These are phyloP conservation scores for Hymenochirus boettgeri DNA, from an alignment of 2,113 vertebrate genomes.

Conservation along the genomic window DNA sequence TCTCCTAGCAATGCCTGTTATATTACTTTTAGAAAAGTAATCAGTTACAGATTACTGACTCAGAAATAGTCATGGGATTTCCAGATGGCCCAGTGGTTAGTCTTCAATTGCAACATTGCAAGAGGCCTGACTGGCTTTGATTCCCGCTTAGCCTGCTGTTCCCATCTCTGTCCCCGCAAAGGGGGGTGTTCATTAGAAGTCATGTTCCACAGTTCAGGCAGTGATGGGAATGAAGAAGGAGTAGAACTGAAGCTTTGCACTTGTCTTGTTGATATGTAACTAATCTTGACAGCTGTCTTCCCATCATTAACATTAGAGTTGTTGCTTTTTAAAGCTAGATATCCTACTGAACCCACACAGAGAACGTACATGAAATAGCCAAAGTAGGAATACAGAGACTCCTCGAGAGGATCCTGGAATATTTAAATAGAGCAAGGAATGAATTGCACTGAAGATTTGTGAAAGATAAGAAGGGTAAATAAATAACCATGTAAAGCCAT, in stretches of 20 bases:
- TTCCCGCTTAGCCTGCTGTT: slow-evolving; percentile 42
- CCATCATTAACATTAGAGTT: not conserved
- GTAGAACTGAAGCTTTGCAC: slow-evolving; percentile 25
- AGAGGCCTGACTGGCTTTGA: slow-evolving; percentile 41
- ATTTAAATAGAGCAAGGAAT: not conserved
- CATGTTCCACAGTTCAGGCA: slow-evolving; percentile 35
- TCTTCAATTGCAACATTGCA: slow-evolving; percentile 40
- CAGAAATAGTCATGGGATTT: slow-evolving; percentile 41
- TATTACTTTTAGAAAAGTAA: slow-evolving; percentile 42
- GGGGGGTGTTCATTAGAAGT: slow-evolving; percentile 33
- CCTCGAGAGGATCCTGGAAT: not conserved
- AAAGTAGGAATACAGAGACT: not conserved
- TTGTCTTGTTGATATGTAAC: slow-evolving; percentile 29
- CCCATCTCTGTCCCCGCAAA: slow-evolving; percentile 22
- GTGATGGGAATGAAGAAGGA: slow-evolving; percentile 32
- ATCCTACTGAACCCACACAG: not conserved
- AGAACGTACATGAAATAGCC: not conserved
- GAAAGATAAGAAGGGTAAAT: not conserved
- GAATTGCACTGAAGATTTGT: not conserved
- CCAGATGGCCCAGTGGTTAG: slow-evolving; percentile 43
- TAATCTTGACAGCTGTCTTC: slow-evolving; percentile 35
- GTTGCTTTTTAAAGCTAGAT: not conserved
- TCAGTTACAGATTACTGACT: slow-evolving; percentile 44
- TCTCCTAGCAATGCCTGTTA: slow-evolving; percentile 28
- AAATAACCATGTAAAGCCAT: too few relatives aligned